Percentiles rank a stretch among this genome's conserved stretches.
Conservation (phyloP, 2,888 invertebrate species). For the Meghimatium bilineatum region DNA sequence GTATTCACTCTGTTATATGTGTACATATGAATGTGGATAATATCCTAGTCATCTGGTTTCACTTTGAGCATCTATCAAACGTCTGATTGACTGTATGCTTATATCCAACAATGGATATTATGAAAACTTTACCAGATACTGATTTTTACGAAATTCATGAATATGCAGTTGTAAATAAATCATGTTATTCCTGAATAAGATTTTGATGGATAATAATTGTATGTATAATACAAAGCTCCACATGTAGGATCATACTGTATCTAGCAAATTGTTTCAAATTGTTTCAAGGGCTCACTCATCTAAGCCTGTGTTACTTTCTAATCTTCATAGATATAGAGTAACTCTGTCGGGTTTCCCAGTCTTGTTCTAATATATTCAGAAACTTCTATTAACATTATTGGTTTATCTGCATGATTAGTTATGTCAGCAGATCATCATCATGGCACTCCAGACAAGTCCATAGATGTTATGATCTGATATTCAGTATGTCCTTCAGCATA, state of each 20-base stretch:
- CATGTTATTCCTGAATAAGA: background rate
- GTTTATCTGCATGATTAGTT: no score
- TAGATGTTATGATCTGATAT: no score
- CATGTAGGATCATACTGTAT: background rate
- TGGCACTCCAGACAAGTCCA: no score
- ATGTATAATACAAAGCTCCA: background rate
- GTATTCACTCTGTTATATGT: background rate
- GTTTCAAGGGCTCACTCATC: no score
- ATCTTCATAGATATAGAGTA: no score
- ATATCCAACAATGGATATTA: background rate
- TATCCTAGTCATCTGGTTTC: background rate
- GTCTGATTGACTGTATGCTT: background rate
- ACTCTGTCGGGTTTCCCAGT: no score
- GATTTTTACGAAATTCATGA: background rate
- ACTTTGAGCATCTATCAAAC: background rate
- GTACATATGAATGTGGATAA: background rate
- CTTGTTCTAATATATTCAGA: no score
- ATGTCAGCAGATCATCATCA: no score
- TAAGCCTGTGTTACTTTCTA: no score
- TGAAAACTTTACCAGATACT: background rate
- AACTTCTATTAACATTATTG: no score
- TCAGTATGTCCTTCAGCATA: no score
- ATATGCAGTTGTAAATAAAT: conserved; percentile 11
- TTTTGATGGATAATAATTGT: background rate
- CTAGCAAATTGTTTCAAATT: no score